Base-by-base conservation (phyloP, 1,140 invertebrate genomes). In the Carposina sasakii region DNA sequence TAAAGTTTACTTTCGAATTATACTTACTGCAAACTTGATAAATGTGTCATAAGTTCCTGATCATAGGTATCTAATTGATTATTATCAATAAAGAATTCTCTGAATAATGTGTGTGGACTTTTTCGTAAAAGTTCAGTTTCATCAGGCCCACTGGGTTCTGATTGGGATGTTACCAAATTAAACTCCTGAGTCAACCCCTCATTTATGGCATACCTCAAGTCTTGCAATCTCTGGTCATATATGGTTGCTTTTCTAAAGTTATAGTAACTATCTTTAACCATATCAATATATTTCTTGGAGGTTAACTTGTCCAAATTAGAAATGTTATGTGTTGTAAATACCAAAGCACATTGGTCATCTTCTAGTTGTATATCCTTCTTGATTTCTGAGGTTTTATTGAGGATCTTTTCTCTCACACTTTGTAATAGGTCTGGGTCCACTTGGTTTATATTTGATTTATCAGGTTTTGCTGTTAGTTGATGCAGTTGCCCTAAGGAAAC, bases 401-500 rank as follows among this genome's bases (percentile, higher is more conserved):
- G 49, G 48, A 76, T 86, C 61, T 67, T 82, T 19, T 78, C 75
- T 52, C 69, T 71, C 6, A 85, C 67, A 51, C 57, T 71, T 45
- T 79, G 71, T 33, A 88, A 62, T 23, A 86, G 59, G 55, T 88
- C 87, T 20, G 58, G 60, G 65, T 69, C 77, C 49, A 76, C 81
- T 67, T 74, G 81, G 57, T 46, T 54, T 12, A 60, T 71, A 45
- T 46, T 64, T 40, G 51, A 54, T 49, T 62, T 76, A 52, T 36
- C 8, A 3, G 43, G 53, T 60, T 54, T 87, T 76, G 68, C 68
- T 24, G 73, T 85, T 19, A 88, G 71, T 68, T 87, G 87, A 66
- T 89, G 85, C 3, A 89, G 67, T 64, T 90, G 85, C 44, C 86
- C 87, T 15, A 90, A 70, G 30, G 85, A 88, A 43, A 86, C 85